Percentiles rank a stretch among this genome's conserved stretches.
These are phyloP conservation scores for Drepana arcuata DNA, from an alignment of 1,140 invertebrate genomes.

Conservation along the genomic window DNA sequence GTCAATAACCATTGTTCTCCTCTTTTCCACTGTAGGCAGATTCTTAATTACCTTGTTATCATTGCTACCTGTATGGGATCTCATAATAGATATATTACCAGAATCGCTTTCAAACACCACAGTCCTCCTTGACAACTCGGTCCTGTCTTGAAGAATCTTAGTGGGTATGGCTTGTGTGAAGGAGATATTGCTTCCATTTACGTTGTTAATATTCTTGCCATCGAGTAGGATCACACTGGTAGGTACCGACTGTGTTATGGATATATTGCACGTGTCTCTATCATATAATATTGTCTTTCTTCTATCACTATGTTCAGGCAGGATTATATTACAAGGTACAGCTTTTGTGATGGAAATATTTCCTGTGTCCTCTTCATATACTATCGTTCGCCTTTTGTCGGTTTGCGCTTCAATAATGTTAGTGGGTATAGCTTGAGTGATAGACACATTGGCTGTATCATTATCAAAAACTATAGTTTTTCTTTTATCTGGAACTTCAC, in stretches of 20 bases:
- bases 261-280: slow-evolving; percentile 17
- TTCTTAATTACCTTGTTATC: slow-evolving; percentile 1
- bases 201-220: too few relatives aligned
- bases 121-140: too few relatives aligned
- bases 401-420: background rate
- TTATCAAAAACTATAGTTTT: slow-evolving; percentile 10
- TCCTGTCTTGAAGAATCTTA: too few relatives aligned
- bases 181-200: slow-evolving; percentile 8
- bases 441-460: slow-evolving; percentile 11
- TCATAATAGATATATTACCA: too few relatives aligned
- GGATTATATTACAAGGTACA: slow-evolving; percentile 3
- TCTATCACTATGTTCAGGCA: background rate
- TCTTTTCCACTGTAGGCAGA: slow-evolving; percentile 3
- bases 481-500: slow-evolving; percentile 15
- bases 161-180: slow-evolving; percentile 9
- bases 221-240: slow-evolving; percentile 6
- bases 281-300: slow-evolving; percentile 16
- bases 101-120: too few relatives aligned
- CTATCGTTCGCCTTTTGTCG: slow-evolving; percentile 4
- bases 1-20: slow-evolving; percentile 10
- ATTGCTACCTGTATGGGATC: too few relatives aligned
- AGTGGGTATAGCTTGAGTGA: slow-evolving; percentile 11
- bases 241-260: slow-evolving; percentile 20
- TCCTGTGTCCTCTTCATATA: slow-evolving; percentile 5
- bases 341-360: slow-evolving; percentile 13